Conservation (phyloP, 2,113 vertebrate species). For the Choloepus hoffmanni region DNA sequence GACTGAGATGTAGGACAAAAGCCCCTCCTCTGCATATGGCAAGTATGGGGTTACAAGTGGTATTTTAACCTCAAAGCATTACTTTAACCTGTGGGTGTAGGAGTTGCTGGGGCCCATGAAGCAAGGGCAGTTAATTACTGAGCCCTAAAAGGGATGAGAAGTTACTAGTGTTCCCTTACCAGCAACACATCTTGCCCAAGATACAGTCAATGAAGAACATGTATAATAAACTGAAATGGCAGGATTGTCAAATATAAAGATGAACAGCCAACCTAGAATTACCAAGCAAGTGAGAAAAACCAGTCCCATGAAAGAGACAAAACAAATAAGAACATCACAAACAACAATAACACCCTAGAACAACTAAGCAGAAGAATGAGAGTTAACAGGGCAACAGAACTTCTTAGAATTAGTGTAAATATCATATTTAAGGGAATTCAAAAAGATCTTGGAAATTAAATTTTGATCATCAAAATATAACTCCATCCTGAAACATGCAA, state of each 20-base stretch:
- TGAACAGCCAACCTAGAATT: slow-evolving; percentile 1
- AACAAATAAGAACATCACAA: background rate
- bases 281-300: slow-evolving; percentile 14
- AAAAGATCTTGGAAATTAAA: slow-evolving; percentile 22
- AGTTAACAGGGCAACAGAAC: background rate
- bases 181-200: background rate
- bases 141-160: background rate
- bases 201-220: background rate
- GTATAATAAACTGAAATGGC: slow-evolving; percentile 19
- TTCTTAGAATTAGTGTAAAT: background rate
- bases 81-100: background rate
- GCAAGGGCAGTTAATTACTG: background rate
- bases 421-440: background rate
- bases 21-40: background rate
- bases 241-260: slow-evolving; percentile 42
- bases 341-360: background rate
- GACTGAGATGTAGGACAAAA: background rate
- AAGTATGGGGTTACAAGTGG: background rate
- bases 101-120: background rate
- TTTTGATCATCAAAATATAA: slow-evolving; percentile 13
- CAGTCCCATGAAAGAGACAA: background rate
- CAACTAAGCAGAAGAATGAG: background rate
- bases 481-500: background rate
- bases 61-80: background rate
- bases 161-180: background rate